phyloP scores from a whole-genome alignment of 2,113 vertebrate genomes.

The Ceratotherium simum region DNA sequence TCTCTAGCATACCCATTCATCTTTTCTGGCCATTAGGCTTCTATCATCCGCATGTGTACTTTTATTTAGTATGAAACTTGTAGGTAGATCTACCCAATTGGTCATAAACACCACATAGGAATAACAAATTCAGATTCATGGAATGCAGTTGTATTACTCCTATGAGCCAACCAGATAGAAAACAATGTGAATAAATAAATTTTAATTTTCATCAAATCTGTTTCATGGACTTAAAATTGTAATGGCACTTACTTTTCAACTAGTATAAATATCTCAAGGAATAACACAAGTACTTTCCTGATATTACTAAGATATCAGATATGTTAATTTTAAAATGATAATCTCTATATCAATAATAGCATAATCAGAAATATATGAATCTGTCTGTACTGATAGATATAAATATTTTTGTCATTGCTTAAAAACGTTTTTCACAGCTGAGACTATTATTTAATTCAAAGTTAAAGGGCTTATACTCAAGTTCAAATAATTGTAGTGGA shows the following conservation, averaged over 20 bases:
- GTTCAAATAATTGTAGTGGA: conserved; percentile 84
- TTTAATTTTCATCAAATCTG: conserved; percentile 77
- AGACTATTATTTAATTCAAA: conserved; percentile 77
- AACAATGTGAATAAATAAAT: conserved; percentile 79
- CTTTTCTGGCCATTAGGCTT: not conserved
- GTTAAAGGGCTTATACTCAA: conserved; percentile 72
- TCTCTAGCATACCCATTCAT: not conserved
- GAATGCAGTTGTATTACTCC: conserved; percentile 74
- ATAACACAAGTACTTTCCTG: conserved; percentile 60
- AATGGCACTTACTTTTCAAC: conserved; percentile 78
- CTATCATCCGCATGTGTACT: not conserved
- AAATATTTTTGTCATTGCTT: conserved; percentile 64
- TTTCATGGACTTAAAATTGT: conserved; percentile 76
- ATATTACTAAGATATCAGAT: conserved; percentile 75
- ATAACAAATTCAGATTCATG: conserved; percentile 85
- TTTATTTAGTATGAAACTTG: not conserved
- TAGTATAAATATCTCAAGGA: conserved; percentile 69
- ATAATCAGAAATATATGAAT: conserved; percentile 46
- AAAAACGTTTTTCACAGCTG: conserved; percentile 58
- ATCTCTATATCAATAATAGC: conserved; percentile 75
- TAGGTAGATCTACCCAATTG: conserved; percentile 73
- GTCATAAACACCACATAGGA: conserved; percentile 84
- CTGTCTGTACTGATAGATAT: conserved; percentile 54
- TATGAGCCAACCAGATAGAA: conserved; percentile 78
- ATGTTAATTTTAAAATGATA: conserved; percentile 77